Evolutionary conservation across 2,797 vertebrate species (phyloP).

Genomic region (Gambelia wislizenii): DNA sequence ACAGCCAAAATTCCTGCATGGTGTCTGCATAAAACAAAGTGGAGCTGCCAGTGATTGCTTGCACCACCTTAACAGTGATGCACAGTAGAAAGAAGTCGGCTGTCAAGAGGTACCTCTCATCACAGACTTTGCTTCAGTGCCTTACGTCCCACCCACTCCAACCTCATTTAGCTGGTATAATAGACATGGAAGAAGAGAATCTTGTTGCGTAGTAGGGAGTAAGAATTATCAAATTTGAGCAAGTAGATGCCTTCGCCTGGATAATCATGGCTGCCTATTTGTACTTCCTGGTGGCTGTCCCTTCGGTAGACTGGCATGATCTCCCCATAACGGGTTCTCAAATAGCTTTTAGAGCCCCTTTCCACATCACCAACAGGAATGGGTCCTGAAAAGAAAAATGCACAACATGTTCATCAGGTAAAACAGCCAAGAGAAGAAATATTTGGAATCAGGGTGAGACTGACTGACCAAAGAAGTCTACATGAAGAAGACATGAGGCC

Average conservation of each 20-base stretch:
- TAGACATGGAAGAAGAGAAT: slow-evolving; percentile 97
- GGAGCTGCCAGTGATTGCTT: slow-evolving; percentile 1
- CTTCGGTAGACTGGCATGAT: slow-evolving; percentile 93
- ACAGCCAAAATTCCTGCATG: not conserved
- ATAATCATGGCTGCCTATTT: slow-evolving; percentile 94
- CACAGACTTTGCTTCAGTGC: slow-evolving; percentile 60
- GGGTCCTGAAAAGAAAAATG: slow-evolving; percentile 80
- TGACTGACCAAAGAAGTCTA: not conserved
- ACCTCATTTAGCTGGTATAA: slow-evolving; percentile 87
- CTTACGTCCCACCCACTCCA: slow-evolving; percentile 55
- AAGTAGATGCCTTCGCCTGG: slow-evolving; percentile 97
- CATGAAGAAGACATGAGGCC: not conserved
- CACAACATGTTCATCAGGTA: slow-evolving; percentile 9
- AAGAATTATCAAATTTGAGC: slow-evolving; percentile 98
- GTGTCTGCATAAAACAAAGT: slow-evolving; percentile 54
- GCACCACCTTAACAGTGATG: not conserved
- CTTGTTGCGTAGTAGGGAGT: slow-evolving; percentile 97
- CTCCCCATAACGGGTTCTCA: slow-evolving; percentile 89
- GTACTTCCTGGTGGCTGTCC: slow-evolving; percentile 92
- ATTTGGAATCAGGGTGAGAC: not conserved
- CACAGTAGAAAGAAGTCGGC: slow-evolving; percentile 56
- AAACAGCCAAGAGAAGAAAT: slow-evolving; percentile 14
- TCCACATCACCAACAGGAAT: slow-evolving; percentile 92
- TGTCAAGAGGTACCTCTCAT: slow-evolving; percentile 47
- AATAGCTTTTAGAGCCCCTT: slow-evolving; percentile 87